phyloP scores from a whole-genome alignment of 2,888 invertebrate genomes.

The Cosmia pyralina region DNA sequence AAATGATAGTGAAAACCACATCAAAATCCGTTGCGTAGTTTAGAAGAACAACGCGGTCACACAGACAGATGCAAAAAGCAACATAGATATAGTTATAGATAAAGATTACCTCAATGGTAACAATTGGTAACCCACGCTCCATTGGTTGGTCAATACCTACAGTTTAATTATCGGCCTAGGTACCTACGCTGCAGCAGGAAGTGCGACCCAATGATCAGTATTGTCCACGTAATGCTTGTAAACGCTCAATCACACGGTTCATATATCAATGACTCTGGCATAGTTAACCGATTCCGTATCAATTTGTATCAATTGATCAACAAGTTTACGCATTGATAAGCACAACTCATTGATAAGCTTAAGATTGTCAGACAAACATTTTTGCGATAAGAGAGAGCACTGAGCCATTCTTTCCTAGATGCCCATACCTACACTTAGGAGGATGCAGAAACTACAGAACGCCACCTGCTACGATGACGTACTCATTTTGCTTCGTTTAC shows the following conservation, averaged over 20 bases:
- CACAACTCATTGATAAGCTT: too few species aligned
- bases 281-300: conserved; percentile 31
- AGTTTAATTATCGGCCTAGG: conserved; percentile 68
- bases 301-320: conserved; percentile 25
- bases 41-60: too few species aligned
- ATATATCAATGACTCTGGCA: conserved; percentile 57
- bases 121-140: conserved; percentile 53
- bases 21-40: too few species aligned
- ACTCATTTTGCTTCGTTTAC: neutral
- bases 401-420: neutral
- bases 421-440: neutral
- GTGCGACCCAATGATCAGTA: conserved; percentile 70
- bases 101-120: conserved; percentile 14
- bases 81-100: neutral
- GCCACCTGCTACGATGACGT: neutral
- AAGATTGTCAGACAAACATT: neutral
- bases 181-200: conserved; percentile 70
- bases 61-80: too few species aligned
- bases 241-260: conserved; percentile 69
- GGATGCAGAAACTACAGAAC: neutral
- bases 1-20: too few species aligned
- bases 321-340: conserved; percentile 32
- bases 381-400: neutral
- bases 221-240: conserved; percentile 73
- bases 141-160: conserved; percentile 61